Conservation (phyloP, 2,888 invertebrate genomes). For the Caenorhabditis panamensis region DNA sequence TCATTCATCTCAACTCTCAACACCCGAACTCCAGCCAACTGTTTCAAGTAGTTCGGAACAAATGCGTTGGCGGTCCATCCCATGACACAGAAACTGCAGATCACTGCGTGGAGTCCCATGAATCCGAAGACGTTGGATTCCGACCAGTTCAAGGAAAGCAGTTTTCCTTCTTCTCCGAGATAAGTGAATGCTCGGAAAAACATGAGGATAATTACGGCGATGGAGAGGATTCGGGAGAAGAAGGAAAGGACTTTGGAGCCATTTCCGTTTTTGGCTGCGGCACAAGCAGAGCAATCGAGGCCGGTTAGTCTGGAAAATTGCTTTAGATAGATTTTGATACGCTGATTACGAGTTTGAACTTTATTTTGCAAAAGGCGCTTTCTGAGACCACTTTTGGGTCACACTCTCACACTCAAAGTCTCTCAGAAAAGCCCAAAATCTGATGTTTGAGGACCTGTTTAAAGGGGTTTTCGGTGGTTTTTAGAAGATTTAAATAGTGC, state of each 20-base stretch:
- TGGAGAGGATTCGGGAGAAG: slow-evolving; percentile 17
- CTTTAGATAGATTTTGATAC: not conserved
- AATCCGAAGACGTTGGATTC: slow-evolving; percentile 53
- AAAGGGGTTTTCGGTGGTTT: too few relatives aligned
- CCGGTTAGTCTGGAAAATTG: slow-evolving; percentile 43
- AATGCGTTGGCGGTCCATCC: slow-evolving; percentile 53
- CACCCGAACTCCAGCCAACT: slow-evolving; percentile 3
- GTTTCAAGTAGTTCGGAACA: slow-evolving; percentile 34
- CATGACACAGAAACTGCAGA: slow-evolving; percentile 46
- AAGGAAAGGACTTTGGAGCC: slow-evolving; percentile 14
- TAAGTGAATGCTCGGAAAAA: slow-evolving; percentile 39
- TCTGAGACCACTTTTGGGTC: too few relatives aligned
- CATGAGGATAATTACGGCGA: slow-evolving; percentile 37
- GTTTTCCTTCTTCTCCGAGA: slow-evolving; percentile 41
- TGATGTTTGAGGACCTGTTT: too few relatives aligned
- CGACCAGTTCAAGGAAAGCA: slow-evolving; percentile 44
- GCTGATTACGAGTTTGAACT: too few relatives aligned
- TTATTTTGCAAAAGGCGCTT: too few relatives aligned
- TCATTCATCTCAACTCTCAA: slow-evolving; percentile 29
- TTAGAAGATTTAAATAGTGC: too few relatives aligned
- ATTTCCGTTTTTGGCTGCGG: slow-evolving; percentile 27
- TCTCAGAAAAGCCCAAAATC: too few relatives aligned
- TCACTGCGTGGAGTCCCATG: slow-evolving; percentile 44
- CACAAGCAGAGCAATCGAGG: slow-evolving; percentile 35
- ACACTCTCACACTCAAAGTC: too few relatives aligned